Base-by-base conservation (phyloP, 2,888 invertebrate species). In the Xestia c-nigrum region DNA sequence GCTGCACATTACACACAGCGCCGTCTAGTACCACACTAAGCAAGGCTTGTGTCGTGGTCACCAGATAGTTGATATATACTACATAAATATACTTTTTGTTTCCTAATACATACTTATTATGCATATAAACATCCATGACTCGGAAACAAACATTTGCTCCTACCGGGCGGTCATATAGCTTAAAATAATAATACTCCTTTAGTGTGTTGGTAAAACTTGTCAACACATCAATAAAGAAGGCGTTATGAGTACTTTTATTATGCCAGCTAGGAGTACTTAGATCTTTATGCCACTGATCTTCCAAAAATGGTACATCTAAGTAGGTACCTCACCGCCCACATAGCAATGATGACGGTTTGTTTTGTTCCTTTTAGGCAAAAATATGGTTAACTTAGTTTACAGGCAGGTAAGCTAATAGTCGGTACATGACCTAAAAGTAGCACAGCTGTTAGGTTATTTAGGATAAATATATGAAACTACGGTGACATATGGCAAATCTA, bases 391-490 rank as follows among this genome's bases (percentile, higher is more conserved):
- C 31, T 38, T 31, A 43, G 1, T 16, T 64, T 10, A 21, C 12
- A 14, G 5, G 31, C 5, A 55, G 5, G 6, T 14, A 24, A 19
- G 21, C 12, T n/a, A 16, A 47, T 5, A 7, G 14, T 55, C 0
- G 40, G 38, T 65, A 10, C 46, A n/a, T 50, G 1, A n/a, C 31
- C 31, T 47, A 55, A 57, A 73, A 67, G 59, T 40, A 4, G 9
- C 59, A 1, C 59, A 66, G 47, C n/a, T 76, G 31, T 50, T 16
- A n/a, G n/a, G 14, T n/a, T 43, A 47, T 66, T 74, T 40, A 50
- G 21, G 3, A 67, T 67, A 46, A 38, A 43, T 63, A 21, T 10
- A 65, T 21, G 16, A 63, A 74, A 57, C 65, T 38, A 47, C 1
- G 5, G 31, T 16, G n/a, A 64, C 31, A 38, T 63, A 64, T 24